phyloP scores from a whole-genome alignment of 2,888 invertebrate species.

The Allygus modestus region DNA sequence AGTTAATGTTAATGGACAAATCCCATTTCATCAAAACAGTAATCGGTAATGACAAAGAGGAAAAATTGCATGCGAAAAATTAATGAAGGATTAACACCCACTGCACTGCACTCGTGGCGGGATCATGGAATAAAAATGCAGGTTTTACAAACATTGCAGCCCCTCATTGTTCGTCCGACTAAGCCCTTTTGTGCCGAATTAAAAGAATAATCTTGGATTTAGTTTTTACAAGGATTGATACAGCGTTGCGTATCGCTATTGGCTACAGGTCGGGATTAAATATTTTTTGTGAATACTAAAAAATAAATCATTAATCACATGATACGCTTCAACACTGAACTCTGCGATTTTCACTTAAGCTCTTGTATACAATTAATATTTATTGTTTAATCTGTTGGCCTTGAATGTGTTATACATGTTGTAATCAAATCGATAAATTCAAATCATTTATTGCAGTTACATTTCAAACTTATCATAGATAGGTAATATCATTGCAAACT shows the following conservation, averaged over 20 bases:
- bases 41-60: conserved; percentile 35
- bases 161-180: not conserved
- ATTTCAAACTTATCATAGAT: no score
- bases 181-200: conserved; percentile 21
- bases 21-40: conserved; percentile 47
- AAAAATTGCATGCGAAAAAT: conserved; percentile 50
- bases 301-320: no score
- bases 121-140: conserved; percentile 46
- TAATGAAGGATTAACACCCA: conserved; percentile 44
- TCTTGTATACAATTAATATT: no score
- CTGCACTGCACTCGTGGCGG: not conserved
- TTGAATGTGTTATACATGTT: no score
- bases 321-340: no score
- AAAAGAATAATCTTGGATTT: conserved; percentile 39
- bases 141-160: conserved; percentile 34
- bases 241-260: not conserved
- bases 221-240: not conserved
- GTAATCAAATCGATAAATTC: no score
- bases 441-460: no score
- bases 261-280: not conserved
- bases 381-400: no score
- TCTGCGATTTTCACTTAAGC: no score
- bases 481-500: no score
- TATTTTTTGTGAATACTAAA: not conserved
- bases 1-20: conserved; percentile 50